Evolutionary conservation across 2,797 vertebrate species (phyloP).

Genomic region (Malacoctenus gilli): DNA sequence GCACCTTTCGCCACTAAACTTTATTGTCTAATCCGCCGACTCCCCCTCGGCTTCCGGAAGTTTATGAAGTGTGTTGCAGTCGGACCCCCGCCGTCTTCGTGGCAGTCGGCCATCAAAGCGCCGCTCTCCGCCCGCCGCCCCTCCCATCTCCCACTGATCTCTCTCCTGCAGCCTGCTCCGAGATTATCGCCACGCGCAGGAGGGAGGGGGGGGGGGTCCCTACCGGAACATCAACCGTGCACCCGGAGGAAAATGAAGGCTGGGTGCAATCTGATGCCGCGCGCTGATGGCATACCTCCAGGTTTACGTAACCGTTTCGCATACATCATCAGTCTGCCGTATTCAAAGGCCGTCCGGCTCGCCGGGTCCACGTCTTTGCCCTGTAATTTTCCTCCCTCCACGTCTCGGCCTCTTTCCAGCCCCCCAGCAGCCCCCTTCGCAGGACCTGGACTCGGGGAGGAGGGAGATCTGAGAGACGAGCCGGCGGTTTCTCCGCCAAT

Average conservation of each 20-base stretch:
- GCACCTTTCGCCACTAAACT: constrained; percentile 44
- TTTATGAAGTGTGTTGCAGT: constrained; percentile 53
- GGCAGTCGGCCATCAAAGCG: constrained; percentile 54
- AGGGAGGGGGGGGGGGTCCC: too few relatives aligned
- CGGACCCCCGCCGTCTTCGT: constrained; percentile 46
- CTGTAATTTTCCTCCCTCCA: constrained; percentile 2
- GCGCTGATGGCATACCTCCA: constrained; percentile 28
- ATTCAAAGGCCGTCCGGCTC: constrained; percentile 32
- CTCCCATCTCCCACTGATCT: constrained; percentile 51
- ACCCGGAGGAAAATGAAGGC: constrained; percentile 27
- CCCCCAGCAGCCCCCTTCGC: constrained; percentile 16
- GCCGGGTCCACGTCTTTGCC: neutral
- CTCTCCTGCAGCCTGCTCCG: constrained; percentile 42
- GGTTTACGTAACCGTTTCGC: constrained; percentile 27
- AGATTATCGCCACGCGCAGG: constrained; percentile 51
- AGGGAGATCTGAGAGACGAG: constrained; percentile 21
- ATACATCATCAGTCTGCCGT: constrained; percentile 20
- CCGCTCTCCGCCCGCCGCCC: constrained; percentile 11
- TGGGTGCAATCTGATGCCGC: constrained; percentile 16
- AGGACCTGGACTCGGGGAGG: constrained; percentile 24
- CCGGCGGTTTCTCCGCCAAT: constrained; percentile 45
- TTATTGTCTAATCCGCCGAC: constrained; percentile 37
- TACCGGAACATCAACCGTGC: constrained; percentile 32
- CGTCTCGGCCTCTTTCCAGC: constrained; percentile 13
- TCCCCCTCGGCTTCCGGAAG: constrained; percentile 30